Base-by-base conservation (phyloP, 2,888 invertebrate species). In the Cephus nigrinus region DNA sequence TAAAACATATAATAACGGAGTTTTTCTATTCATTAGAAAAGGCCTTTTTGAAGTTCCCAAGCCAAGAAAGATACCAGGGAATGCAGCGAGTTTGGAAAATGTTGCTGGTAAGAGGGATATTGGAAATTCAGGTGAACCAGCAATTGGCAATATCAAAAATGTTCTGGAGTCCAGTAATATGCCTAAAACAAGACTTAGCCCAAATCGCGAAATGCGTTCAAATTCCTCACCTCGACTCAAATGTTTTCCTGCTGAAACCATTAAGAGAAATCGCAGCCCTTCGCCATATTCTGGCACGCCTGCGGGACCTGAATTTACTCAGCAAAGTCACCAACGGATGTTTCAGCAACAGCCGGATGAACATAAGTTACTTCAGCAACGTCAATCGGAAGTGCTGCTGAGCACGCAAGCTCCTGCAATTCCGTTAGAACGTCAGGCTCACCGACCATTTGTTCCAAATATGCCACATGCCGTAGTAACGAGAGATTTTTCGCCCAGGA, bases 171-270 rank as follows among this genome's bases (percentile, higher is more conserved):
- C 40, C 40, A 40, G 32, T 12, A 68, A 73, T 31, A 31, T 74
- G 30, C 77, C 77, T 35, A 77, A 77, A 33, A 77, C 77, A 15
- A 40, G 40, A 15, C 15, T 40, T 15, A 40, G 40, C 15, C 40
- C 40, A 15, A 15, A 15, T 40, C 15, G 76, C 3, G 83, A 84
- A 23, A 9, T 40, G 3, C 75, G 78, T 34, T 77, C 83, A 12
- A 77, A 30, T 69, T 83, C 81, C 12, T 86, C 87, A 3, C 82
- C 90, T 11, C 84, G 89, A 75, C 76, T 89, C 4, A 89, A 88
- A 76, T 83, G 79, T 78, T 90, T 90, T 74, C 90, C 90, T 2
- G 84, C 86, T 0, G 90, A 90, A 77, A 84, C 82, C 68, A 84
- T 88, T 1, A 86, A 83, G 34, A 85, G 81, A 74, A 69, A 84